Evolutionary conservation across 2,888 invertebrate genomes (phyloP).

Genomic region (Stenchaetothrips biformis): DNA sequence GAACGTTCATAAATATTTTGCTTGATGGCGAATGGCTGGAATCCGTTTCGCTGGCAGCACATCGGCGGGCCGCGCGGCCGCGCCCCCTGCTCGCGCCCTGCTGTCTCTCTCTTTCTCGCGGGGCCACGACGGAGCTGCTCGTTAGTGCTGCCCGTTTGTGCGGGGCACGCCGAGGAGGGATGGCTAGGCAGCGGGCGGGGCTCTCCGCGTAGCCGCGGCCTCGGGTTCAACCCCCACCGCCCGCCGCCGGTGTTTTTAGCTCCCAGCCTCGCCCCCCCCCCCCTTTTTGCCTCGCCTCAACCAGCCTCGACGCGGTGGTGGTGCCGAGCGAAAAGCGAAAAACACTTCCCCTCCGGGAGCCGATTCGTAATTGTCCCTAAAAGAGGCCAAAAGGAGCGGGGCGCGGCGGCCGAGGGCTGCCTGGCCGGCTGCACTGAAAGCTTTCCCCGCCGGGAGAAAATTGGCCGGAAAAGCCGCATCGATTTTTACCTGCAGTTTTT

Average conservation of each 20-base stretch:
- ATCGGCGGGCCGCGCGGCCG: not conserved
- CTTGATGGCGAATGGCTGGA: conserved; percentile 1
- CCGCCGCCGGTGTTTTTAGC: no score
- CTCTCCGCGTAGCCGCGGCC: no score
- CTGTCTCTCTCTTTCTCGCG: not conserved
- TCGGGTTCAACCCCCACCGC: no score
- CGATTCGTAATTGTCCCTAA: not conserved
- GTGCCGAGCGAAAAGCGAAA: not conserved
- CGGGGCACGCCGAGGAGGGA: not conserved
- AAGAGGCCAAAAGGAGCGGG: not conserved
- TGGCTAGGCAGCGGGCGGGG: not conserved
- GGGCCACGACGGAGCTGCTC: not conserved
- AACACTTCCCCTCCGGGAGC: not conserved
- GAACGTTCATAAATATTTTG: conserved; percentile 24
- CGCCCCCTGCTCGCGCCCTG: not conserved
- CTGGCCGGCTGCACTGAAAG: no score
- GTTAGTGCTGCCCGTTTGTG: not conserved
- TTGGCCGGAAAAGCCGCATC: no score
- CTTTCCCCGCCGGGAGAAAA: no score
- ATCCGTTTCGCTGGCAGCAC: not conserved
- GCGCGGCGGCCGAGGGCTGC: not conserved
- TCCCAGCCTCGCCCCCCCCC: no score
- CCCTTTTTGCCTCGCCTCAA: no score
- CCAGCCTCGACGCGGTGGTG: not conserved
- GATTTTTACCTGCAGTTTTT: no score